Evolutionary conservation across 2,797 vertebrate genomes (phyloP).

Genomic region (Labroides dimidiatus): DNA sequence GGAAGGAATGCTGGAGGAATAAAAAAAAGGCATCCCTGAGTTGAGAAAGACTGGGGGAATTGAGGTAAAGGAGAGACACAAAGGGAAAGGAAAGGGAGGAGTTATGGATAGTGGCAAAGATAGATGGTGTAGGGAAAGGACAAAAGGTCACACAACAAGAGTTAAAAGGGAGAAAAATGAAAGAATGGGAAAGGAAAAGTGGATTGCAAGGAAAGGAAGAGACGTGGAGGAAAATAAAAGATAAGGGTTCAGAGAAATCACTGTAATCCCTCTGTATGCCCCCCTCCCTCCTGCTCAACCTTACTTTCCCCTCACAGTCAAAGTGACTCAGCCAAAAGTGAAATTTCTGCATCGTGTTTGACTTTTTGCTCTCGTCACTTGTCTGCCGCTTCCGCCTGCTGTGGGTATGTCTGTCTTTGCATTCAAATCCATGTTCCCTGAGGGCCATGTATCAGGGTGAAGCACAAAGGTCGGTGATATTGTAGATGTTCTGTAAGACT

Average conservation of each 20-base stretch:
- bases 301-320: conserved; percentile 9
- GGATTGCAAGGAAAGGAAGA: neutral
- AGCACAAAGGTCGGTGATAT: conserved; percentile 33
- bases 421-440: conserved; percentile 48
- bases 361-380: conserved; percentile 52
- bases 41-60: neutral
- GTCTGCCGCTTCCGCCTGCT: conserved; percentile 37
- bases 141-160: conserved; percentile 13
- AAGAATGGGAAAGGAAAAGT: neutral
- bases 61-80: neutral
- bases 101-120: neutral
- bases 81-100: neutral
- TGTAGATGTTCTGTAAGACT: conserved; percentile 16
- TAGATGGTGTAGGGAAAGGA: neutral
- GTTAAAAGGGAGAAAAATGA: neutral
- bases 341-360: conserved; percentile 51
- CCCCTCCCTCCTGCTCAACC: conserved; percentile 10
- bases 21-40: neutral
- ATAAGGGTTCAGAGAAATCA: conserved; percentile 14
- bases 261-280: conserved; percentile 26
- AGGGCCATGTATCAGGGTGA: conserved; percentile 22
- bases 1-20: neutral
- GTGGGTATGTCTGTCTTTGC: conserved; percentile 44
- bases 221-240: conserved; percentile 24
- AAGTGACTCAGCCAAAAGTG: conserved; percentile 52